Conservation (phyloP, 2,888 invertebrate species). For the Ecdyonurus torrentis region DNA sequence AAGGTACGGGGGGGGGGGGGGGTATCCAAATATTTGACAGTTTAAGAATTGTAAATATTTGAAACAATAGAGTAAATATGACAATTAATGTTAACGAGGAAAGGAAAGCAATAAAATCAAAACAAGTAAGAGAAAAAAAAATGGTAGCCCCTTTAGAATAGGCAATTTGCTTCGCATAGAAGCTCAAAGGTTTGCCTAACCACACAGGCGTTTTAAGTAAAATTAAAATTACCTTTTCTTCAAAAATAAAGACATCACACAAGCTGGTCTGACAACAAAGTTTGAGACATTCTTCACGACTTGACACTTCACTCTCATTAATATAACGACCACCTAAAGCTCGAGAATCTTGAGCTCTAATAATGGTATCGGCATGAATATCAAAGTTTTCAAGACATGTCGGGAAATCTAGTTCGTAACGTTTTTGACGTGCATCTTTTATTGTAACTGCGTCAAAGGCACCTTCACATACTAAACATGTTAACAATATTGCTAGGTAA, state of each 20-base stretch:
- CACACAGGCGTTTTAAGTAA: not conserved
- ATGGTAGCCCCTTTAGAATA: too few species aligned
- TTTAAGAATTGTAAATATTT: too few species aligned
- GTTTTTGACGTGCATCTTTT: constrained; percentile 15
- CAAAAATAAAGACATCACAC: constrained; percentile 85
- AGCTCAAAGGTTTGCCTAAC: not conserved
- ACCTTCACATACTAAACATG: not conserved
- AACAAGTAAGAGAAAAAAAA: constrained; percentile 7
- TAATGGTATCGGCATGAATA: constrained; percentile 76
- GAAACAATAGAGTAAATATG: too few species aligned
- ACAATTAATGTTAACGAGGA: too few species aligned
- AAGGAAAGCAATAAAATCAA: too few species aligned
- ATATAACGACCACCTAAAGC: constrained; percentile 78
- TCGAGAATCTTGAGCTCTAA: constrained; percentile 75
- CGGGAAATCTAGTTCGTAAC: constrained; percentile 40
- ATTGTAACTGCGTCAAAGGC: not conserved
- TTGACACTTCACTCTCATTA: constrained; percentile 66
- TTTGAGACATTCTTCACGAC: constrained; percentile 64
- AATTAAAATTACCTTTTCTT: constrained; percentile 53
- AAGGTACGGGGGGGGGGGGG: too few species aligned
- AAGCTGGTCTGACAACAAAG: constrained; percentile 73
- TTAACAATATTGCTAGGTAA: too few species aligned
- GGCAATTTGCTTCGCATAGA: too few species aligned
- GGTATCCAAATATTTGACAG: too few species aligned
- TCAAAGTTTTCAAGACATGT: constrained; percentile 63